Percentiles rank a stretch among this genome's conserved stretches.
These are phyloP conservation scores for Phylloscopus trochilus DNA, from an alignment of 2,113 vertebrate species.

Conservation along the genomic window DNA sequence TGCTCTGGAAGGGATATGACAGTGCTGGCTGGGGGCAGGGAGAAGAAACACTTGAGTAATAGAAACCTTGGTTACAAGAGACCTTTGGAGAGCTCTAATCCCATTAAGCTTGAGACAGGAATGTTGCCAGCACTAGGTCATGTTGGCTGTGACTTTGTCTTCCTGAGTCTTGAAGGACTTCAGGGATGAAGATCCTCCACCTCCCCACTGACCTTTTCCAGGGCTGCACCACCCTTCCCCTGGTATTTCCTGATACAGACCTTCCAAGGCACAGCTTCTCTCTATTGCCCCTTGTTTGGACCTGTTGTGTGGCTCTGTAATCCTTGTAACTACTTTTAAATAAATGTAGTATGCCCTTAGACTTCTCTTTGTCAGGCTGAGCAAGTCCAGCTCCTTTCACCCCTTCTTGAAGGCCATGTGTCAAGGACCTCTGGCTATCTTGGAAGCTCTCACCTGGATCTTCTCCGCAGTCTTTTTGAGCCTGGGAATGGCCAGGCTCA, in stretches of 20 bases:
- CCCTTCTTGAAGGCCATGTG: not conserved
- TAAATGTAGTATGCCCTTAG: not conserved
- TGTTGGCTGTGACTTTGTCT: not conserved
- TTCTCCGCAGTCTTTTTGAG: not conserved
- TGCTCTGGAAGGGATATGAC: not conserved
- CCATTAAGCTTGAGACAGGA: not conserved
- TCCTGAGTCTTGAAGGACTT: not conserved
- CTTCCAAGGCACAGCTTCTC: not conserved
- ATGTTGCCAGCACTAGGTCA: not conserved
- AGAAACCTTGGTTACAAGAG: not conserved
- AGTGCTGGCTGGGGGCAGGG: not conserved
- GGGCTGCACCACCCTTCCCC: not conserved
- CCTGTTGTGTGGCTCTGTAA: not conserved
- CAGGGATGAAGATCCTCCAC: not conserved
- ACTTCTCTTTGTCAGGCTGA: not conserved
- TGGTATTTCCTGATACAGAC: not conserved
- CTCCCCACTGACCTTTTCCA: not conserved
- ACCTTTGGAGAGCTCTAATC: not conserved
- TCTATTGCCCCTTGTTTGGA: not conserved
- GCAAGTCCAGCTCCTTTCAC: not conserved
- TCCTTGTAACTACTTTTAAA: not conserved
- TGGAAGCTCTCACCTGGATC: not conserved
- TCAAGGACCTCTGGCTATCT: not conserved
- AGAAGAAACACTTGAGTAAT: not conserved
- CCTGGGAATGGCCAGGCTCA: not conserved